Base-by-base conservation (phyloP, 2,888 invertebrate genomes). In the Drosophila atripex region DNA sequence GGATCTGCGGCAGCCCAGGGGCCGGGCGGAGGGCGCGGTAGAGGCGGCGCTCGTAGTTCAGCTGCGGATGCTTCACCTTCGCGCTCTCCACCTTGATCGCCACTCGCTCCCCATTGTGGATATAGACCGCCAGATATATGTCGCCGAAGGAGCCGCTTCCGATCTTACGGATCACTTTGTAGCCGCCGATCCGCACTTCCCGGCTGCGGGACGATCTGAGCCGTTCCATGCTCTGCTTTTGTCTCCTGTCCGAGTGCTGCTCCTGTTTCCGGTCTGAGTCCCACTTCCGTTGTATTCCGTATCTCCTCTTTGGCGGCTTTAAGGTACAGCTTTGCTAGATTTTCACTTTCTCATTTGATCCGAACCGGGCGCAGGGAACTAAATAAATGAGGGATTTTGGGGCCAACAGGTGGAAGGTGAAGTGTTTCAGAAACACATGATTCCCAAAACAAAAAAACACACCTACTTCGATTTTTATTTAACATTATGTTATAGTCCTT, bases 61-160 rank as follows among this genome's bases (percentile, higher is more conserved):
- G 94, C 92, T 99, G 99, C 56, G 99, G 99, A 93, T 99, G 98
- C 90, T 97, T 95, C 80, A 98, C 97, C 92, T 97, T 97, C 90
- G 97, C 96, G 93, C 98, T 98, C 96, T 99, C 99, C 93, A 99
- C 93, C 93, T 99, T 99, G 89, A 99, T 99, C 85, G 99, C 99
- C 89, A 99, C 99, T 93, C 98, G 98, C 92, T 99, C 97, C 80
- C 95, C 96, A 58, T 96, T 97, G 71, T 96, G 95, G 90, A 97
- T 96, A 92, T 96, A 97, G 82, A 96, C 96, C 91, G 97, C 98
- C 92, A 99, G 93, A 93, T 99, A 99, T 92, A 99, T 99, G 93
- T 99, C 99, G 89, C 99, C 99, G 93, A 99, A 99, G 73, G 99
- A 98, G 84, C 99, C 99, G 91, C 98, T 98, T 89, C 99, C 98